Conservation (phyloP, 2,888 invertebrate species). For the Andrena praecox region DNA sequence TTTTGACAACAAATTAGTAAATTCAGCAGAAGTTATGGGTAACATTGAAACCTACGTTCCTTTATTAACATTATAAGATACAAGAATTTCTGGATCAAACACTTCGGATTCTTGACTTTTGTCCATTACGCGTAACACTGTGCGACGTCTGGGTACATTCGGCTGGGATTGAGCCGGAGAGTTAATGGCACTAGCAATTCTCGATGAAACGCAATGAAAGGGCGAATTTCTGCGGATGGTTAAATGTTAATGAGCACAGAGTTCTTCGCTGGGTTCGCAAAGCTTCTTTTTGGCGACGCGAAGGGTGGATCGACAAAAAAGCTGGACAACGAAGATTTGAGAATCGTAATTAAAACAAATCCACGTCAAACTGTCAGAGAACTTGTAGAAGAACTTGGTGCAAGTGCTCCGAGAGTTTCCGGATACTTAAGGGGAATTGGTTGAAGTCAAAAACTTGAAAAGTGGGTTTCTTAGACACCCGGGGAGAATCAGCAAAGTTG, state of each 20-base stretch:
- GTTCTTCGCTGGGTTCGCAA: neutral
- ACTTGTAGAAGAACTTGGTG: conserved; percentile 1
- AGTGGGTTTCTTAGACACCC: conserved; percentile 10
- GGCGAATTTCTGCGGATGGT: neutral
- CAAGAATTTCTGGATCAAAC: no score
- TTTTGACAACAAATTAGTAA: no score
- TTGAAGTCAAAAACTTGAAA: conserved; percentile 3
- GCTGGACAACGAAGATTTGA: neutral
- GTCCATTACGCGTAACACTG: no score
- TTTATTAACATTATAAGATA: no score
- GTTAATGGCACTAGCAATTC: neutral
- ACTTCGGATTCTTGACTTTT: no score
- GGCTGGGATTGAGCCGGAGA: neutral
- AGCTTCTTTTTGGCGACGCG: neutral
- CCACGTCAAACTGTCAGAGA: conserved; percentile 8
- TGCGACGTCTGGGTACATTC: neutral
- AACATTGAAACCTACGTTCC: no score
- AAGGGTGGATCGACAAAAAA: neutral
- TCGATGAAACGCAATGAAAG: neutral
- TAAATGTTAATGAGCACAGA: neutral
- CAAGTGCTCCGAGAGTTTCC: conserved; percentile 6
- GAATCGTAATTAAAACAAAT: conserved; percentile 11
- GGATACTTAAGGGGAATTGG: conserved; percentile 7
- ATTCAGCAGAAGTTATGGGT: no score
- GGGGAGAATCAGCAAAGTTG: neutral